Evolutionary conservation across 2,888 invertebrate species (phyloP).

Genomic region (Branchipolynoe longqiensis): DNA sequence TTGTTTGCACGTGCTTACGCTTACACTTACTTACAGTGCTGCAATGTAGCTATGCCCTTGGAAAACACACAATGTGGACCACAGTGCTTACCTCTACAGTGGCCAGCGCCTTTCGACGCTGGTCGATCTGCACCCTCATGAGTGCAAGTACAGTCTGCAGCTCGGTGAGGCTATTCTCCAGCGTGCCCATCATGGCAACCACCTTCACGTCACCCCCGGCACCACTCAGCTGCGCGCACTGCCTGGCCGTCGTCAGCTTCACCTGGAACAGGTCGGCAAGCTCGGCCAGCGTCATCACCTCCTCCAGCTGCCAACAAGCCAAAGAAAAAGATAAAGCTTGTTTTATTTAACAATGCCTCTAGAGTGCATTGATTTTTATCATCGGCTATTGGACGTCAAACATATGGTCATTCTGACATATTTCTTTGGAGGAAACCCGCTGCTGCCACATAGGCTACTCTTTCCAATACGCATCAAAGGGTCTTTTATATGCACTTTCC

Average conservation of each 20-base stretch:
- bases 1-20: too few relatives aligned
- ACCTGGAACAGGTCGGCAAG: background rate
- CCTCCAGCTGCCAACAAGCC: constrained; percentile 8
- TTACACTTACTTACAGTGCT: too few relatives aligned
- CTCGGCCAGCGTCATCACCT: constrained; percentile 32
- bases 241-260: constrained; percentile 8
- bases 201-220: background rate
- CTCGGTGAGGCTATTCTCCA: constrained; percentile 6
- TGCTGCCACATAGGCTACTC: too few relatives aligned
- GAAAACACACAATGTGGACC: background rate
- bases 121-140: constrained; percentile 4
- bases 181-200: background rate
- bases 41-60: background rate
- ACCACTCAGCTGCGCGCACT: constrained; percentile 20
- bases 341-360: too few relatives aligned
- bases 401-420: too few relatives aligned
- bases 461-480: too few relatives aligned
- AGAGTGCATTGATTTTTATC: too few relatives aligned
- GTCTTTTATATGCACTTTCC: too few relatives aligned
- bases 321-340: too few relatives aligned
- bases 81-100: constrained; percentile 26
- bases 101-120: background rate
- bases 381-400: too few relatives aligned
- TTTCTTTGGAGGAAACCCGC: too few relatives aligned
- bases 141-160: background rate